These are phyloP conservation scores for Ciconia nigra DNA, from an alignment of 2,797 vertebrate genomes.

Conservation along the genomic window DNA sequence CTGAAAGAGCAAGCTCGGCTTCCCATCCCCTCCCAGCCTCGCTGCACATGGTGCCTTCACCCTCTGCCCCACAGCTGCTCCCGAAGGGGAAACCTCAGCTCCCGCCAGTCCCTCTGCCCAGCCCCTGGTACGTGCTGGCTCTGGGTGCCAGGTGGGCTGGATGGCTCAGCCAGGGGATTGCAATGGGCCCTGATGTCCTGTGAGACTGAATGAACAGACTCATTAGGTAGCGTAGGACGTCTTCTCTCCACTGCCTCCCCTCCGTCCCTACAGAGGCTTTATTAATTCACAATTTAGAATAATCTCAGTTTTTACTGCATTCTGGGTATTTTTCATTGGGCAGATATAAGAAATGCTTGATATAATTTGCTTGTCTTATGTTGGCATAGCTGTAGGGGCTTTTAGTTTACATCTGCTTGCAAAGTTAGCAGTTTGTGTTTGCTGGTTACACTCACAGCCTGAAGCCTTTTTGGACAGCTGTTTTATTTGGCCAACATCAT, in stretches of 20 bases:
- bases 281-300: not conserved
- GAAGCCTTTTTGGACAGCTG: not conserved
- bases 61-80: not conserved
- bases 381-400: not conserved
- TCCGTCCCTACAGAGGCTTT: not conserved
- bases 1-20: fast-evolving
- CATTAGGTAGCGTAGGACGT: too few species aligned
- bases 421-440: not conserved
- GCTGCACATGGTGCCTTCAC: fast-evolving
- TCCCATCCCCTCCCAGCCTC: not conserved
- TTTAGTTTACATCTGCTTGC: not conserved
- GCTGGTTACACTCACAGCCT: not conserved
- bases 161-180: not conserved
- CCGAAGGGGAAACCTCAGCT: not conserved
- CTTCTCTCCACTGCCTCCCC: not conserved
- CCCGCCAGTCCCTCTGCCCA: not conserved
- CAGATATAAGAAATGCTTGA: not conserved
- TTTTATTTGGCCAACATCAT: not conserved
- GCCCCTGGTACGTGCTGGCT: not conserved
- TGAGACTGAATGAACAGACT: not conserved
- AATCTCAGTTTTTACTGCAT: not conserved
- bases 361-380: not conserved
- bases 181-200: too few species aligned
- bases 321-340: not conserved
- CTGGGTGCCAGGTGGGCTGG: not conserved